Conservation (phyloP, 2,888 invertebrate species). For the Scaptomyza tumidula region DNA sequence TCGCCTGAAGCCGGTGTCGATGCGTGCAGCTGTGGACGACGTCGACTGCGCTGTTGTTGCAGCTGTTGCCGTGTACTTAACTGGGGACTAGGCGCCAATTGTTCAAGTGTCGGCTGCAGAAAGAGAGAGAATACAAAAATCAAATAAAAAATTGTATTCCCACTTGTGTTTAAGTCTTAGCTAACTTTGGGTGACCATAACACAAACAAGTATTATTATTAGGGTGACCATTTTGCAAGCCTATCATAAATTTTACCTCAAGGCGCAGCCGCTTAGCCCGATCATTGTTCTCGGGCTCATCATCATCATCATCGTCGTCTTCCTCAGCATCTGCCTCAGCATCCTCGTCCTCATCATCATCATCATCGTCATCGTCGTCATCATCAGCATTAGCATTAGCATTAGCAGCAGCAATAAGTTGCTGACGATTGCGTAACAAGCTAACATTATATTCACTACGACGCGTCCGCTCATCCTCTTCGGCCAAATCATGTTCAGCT, state of each 20-base stretch:
- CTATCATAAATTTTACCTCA: neutral
- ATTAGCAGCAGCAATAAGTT: constrained; percentile 26
- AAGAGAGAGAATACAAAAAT: too few species aligned
- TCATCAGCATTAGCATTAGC: constrained; percentile 55
- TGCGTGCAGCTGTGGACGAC: constrained; percentile 48
- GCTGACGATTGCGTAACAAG: constrained; percentile 44
- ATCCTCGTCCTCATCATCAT: constrained; percentile 25
- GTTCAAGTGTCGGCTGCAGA: constrained; percentile 33
- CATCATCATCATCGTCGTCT: constrained; percentile 17
- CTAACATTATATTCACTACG: constrained; percentile 61
- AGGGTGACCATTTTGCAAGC: neutral
- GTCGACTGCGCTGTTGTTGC: constrained; percentile 38
- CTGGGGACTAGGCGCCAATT: constrained; percentile 43
- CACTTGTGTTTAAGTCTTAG: neutral
- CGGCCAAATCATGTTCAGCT: constrained; percentile 68
- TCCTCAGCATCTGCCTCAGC: neutral
- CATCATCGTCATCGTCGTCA: constrained; percentile 69
- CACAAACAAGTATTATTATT: neutral
- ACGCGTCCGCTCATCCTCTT: constrained; percentile 62
- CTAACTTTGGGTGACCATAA: neutral
- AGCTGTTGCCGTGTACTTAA: constrained; percentile 16
- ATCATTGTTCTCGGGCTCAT: constrained; percentile 8
- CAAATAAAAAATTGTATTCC: too few species aligned
- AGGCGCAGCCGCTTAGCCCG: neutral
- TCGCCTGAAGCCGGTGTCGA: constrained; percentile 55